Evolutionary conservation across 30 jellyfish, hydroid and myxozoan species (phyloP), one percentile per base, ranked within the genome.

Genomic region (Cassiopea xamachana): DNA sequence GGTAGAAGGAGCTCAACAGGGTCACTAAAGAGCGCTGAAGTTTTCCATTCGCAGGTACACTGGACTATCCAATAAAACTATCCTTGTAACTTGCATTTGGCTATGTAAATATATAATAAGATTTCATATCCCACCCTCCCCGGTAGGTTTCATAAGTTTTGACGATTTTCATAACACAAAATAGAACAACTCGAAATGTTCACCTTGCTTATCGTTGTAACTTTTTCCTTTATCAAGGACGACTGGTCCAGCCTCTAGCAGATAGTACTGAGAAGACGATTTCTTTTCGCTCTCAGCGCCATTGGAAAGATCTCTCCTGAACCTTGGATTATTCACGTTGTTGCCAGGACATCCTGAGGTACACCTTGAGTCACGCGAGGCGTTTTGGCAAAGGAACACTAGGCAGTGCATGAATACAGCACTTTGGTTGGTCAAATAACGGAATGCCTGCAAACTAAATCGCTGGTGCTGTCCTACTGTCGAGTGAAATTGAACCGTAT

Each of bases 281-380:
- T 17, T 13, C 8, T 80, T 80, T 13, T 58, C 92, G 43, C 27
- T 12, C 46, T 55, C 43, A 2, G 80, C 12, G 7, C 72, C 67
- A 3, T 16, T 79, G 3, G 75, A 86, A n/a, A 46, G 46, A 14
- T 79, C 96, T 80, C 91, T 73, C 60, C 71, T 71, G 1, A 13
- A 81, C 0, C 96, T 84, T 6, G 48, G 7, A 3, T 10, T 55
- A 16, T 27, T 7, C 16, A 89, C 87, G 44, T 71, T 89, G 88
- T 89, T 89, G 15, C 95, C 95, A 59, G 95, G 71, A 80, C 95
- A 88, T 60, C 95, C 95, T 45, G 86, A 19, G 2, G 51, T 48
- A 55, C 95, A 88, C 46, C 90, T 69, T 19, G 18, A 71, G 77
- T 88, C 90, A 69, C 75, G 50, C 70, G 95, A 88, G 48, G 88